These are phyloP conservation scores for Genyomyrus donnyi DNA, from an alignment of 2,113 vertebrate genomes.

Conservation along the genomic window DNA sequence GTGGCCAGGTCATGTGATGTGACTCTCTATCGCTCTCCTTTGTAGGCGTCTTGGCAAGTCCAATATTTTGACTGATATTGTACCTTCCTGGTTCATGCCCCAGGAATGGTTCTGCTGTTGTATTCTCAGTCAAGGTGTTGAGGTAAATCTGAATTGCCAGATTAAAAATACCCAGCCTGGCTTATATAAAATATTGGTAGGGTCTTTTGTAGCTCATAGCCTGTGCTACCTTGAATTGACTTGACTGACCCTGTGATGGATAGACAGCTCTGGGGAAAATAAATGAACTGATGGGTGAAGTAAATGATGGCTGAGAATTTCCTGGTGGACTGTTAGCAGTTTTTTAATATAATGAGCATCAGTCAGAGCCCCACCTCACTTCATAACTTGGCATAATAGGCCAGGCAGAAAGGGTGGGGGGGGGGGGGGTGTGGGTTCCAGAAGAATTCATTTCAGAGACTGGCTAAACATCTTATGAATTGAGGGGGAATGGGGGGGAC, in stretches of 20 bases:
- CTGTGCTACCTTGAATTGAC: not conserved
- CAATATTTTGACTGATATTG: not conserved
- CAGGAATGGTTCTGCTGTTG: not conserved
- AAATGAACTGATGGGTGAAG: not conserved
- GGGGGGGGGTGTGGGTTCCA: not conserved
- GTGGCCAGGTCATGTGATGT: too few species aligned
- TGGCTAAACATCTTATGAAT: not conserved
- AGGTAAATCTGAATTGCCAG: not conserved
- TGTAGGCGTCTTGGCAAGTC: not conserved
- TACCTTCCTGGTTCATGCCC: not conserved
- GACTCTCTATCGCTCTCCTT: too few species aligned
- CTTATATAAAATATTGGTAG: not conserved
- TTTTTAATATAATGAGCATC: not conserved
- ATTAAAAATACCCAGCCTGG: not conserved
- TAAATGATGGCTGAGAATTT: not conserved
- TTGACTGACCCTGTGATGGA: not conserved
- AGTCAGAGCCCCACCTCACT: not conserved
- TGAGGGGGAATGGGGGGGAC: not conserved
- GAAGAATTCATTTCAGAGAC: not conserved
- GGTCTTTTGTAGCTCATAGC: not conserved
- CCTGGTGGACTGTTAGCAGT: not conserved
- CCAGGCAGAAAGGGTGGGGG: not conserved
- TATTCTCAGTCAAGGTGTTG: not conserved
- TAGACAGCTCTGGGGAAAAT: not conserved
- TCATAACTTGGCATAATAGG: not conserved